Evolutionary conservation across 2,888 invertebrate genomes (phyloP).

Genomic region (Mongoloraphidia duomilia): DNA sequence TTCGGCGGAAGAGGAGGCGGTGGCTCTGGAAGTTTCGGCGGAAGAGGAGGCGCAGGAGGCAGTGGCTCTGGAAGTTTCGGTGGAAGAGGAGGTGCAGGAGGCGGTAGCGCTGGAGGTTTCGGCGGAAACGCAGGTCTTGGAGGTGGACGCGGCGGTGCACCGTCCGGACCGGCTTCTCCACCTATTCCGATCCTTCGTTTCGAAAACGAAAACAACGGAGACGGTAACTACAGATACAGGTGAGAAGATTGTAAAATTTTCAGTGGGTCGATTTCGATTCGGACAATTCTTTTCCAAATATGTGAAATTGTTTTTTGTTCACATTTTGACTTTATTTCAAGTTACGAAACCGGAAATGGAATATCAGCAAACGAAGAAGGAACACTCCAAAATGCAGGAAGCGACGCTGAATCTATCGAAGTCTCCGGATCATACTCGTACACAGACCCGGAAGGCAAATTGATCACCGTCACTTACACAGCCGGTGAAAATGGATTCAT

Average conservation of each 20-base stretch:
- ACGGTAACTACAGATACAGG: constrained; percentile 33
- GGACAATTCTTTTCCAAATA: not conserved
- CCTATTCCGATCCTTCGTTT: constrained; percentile 26
- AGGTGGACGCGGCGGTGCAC: constrained; percentile 9
- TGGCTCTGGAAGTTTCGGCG: not conserved
- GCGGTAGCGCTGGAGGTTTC: not conserved
- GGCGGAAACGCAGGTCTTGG: not conserved
- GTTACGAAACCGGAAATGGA: constrained; percentile 63
- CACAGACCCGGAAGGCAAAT: constrained; percentile 46
- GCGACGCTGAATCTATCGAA: constrained; percentile 45
- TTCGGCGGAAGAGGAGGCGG: not conserved
- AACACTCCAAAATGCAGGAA: constrained; percentile 50
- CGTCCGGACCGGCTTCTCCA: constrained; percentile 7
- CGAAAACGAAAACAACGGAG: constrained; percentile 29
- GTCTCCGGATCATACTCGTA: constrained; percentile 46
- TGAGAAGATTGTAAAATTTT: constrained; percentile 21
- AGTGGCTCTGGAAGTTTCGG: not conserved
- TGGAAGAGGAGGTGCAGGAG: not conserved
- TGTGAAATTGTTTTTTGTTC: not conserved
- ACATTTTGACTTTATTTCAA: constrained; percentile 23
- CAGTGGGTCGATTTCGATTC: not conserved
- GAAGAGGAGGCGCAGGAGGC: not conserved
- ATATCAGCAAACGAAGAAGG: constrained; percentile 62
- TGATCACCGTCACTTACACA: constrained; percentile 43
- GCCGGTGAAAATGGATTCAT: constrained; percentile 43